Percentiles rank a stretch among this genome's conserved stretches.
Evolutionary conservation across 2,113 vertebrate genomes (phyloP).

Genomic region (Hucho hucho): DNA sequence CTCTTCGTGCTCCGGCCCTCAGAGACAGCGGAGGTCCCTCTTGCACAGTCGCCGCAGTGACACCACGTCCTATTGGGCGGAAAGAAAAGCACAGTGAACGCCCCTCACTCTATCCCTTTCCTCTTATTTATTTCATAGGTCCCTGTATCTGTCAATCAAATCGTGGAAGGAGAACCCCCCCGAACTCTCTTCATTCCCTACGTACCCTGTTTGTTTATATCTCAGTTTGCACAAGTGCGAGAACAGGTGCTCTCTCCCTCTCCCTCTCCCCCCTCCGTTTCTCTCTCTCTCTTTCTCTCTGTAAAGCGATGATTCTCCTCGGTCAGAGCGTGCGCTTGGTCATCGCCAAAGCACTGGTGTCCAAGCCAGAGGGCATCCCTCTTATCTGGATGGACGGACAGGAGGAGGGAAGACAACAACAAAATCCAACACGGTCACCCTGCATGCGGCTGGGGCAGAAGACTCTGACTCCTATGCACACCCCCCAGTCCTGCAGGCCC

Average conservation of each 20-base stretch:
- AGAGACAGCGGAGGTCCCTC: not conserved
- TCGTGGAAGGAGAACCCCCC: not conserved
- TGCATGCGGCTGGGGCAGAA: slow-evolving; percentile 42
- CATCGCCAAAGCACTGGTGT: slow-evolving; percentile 29
- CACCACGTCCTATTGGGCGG: not conserved
- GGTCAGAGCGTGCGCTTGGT: not conserved
- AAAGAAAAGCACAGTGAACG: slow-evolving; percentile 4
- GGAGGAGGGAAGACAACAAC: not conserved
- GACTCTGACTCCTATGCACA: slow-evolving; percentile 69
- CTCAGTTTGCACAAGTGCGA: slow-evolving; percentile 4
- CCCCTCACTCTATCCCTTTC: not conserved
- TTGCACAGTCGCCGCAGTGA: slow-evolving; percentile 1
- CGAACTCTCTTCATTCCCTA: not conserved
- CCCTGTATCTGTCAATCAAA: slow-evolving; percentile 1
- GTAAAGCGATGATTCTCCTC: slow-evolving; percentile 6
- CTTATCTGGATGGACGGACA: not conserved
- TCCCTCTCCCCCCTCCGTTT: not conserved
- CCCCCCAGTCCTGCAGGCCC: slow-evolving; percentile 52
- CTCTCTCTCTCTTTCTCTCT: slow-evolving; percentile 2
- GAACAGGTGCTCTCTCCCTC: not conserved
- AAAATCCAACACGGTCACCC: slow-evolving; percentile 30
- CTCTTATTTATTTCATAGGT: not conserved
- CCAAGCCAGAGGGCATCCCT: slow-evolving; percentile 14
- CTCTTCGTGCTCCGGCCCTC: not conserved
- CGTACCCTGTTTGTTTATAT: not conserved